These are phyloP conservation scores for Trachops cirrhosus DNA, from an alignment of 2,797 vertebrate species.

Conservation along the genomic window DNA sequence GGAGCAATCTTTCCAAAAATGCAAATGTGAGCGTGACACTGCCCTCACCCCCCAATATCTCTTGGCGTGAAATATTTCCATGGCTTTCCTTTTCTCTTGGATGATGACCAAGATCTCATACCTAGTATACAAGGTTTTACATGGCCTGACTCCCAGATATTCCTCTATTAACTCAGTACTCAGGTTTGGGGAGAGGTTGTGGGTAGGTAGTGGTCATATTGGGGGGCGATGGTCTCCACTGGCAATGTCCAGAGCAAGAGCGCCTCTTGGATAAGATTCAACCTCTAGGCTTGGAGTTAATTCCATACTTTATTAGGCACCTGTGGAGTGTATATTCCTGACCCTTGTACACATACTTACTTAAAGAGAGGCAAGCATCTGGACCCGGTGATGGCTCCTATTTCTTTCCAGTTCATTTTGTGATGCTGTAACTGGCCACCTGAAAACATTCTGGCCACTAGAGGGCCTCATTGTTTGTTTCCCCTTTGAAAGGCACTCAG, in stretches of 20 bases:
- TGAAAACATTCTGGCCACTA: slow-evolving; percentile 18
- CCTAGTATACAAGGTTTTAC: not conserved
- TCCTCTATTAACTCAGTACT: not conserved
- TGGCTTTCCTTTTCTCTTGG: not conserved
- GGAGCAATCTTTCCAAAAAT: slow-evolving; percentile 2
- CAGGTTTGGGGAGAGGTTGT: not conserved
- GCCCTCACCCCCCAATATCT: not conserved
- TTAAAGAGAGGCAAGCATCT: not conserved
- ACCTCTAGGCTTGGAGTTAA: not conserved
- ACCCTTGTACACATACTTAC: not conserved
- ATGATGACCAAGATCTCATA: not conserved
- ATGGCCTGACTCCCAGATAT: not conserved
- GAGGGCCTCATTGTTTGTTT: not conserved
- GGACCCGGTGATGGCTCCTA: not conserved
- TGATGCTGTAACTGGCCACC: not conserved
- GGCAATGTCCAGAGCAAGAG: not conserved
- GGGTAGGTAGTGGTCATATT: not conserved
- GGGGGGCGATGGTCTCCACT: not conserved
- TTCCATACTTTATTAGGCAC: not conserved
- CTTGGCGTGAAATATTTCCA: slow-evolving; percentile 1
- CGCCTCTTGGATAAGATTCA: not conserved
- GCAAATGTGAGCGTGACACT: not conserved
- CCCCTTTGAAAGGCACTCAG: not conserved
- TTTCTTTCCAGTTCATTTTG: not conserved
- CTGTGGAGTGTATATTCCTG: not conserved